These are phyloP conservation scores for Lagodon rhomboides DNA, from an alignment of 2,797 vertebrate genomes.

Conservation along the genomic window DNA sequence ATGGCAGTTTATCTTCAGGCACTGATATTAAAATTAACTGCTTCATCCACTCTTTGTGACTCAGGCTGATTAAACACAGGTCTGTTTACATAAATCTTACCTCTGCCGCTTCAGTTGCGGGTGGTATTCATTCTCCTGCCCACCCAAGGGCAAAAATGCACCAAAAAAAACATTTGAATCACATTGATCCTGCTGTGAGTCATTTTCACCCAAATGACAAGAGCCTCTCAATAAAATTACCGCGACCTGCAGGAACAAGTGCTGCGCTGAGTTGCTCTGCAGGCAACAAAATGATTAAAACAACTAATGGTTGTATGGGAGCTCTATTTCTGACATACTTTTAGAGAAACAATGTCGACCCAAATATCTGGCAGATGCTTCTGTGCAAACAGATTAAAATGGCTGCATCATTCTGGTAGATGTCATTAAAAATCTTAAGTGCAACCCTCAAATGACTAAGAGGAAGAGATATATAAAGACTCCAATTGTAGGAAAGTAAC, in stretches of 20 bases:
- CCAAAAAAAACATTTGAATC: conserved; percentile 29
- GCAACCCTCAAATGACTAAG: neutral
- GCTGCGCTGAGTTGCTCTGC: conserved; percentile 12
- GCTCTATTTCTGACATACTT: neutral
- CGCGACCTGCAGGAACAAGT: conserved; percentile 23
- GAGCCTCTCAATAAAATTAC: conserved; percentile 27
- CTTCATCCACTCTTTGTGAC: neutral
- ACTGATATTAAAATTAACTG: neutral
- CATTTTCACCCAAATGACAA: conserved; percentile 8
- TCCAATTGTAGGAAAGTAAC: neutral
- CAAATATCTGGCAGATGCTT: neutral
- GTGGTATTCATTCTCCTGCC: neutral
- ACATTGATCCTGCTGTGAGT: conserved; percentile 34
- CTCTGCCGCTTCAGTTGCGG: conserved; percentile 16
- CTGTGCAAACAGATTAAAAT: neutral
- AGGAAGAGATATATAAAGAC: neutral
- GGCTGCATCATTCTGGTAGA: neutral
- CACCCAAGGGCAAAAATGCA: conserved; percentile 35
- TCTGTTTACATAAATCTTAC: conserved; percentile 20
- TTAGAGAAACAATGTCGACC: neutral
- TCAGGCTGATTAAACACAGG: neutral
- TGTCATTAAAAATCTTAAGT: neutral
- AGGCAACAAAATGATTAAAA: conserved; percentile 22
- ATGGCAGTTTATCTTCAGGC: neutral
- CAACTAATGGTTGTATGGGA: neutral